Base-by-base conservation (phyloP, 2,797 vertebrate species). In the Xenopus petersii region DNA sequence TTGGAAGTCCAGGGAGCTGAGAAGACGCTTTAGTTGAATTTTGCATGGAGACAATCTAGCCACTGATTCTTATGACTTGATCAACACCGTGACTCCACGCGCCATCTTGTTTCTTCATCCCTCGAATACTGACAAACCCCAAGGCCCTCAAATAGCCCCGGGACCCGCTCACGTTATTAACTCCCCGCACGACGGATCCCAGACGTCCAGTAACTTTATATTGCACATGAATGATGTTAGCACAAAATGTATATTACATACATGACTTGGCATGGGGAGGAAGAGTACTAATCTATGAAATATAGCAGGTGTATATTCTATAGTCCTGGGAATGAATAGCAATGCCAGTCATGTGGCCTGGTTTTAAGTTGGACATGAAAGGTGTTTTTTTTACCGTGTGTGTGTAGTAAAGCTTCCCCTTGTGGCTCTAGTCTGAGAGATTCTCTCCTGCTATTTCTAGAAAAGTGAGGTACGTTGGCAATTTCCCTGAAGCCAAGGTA, bases 1-100 rank as follows among this genome's bases (percentile, higher is more conserved):
- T 99, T 1, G 97, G 97, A 70, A 95, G 94, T 82, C 93, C 94
- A 0, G 95, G 95, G 73, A 95, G 91, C 87, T 98, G 94, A 98
- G 80, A 12, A 0, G 62, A 60, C 42, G 33, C 12, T 46, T 13
- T 0, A 33, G 9, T 54, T 17, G 26, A 3, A 61, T 36, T 36
- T n/a, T 71, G 24, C 70, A 76, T 80, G 70, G 71, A 71, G 58
- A 86, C 79, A 80, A 74, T 80, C 85, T 75, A 74, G 62, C 80
- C 0, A 16, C 71, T 77, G 60, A 76, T 60, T 71, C 73, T 67
- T 54, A 71, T 63, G n/a, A 46, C n/a, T 4, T 4, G 81, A 78
- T 81, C 73, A 61, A 17, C 16, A 13, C 48, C 74, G 17, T 60
- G 11, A 26, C 54, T 63, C 51, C 46, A 74, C 68, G 68, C 60